A percentile compares a stretch with the other conserved stretches of the same genome.
Evolutionary conservation across 2,888 invertebrate species (phyloP).

Genomic region (Leuctra nigra): DNA sequence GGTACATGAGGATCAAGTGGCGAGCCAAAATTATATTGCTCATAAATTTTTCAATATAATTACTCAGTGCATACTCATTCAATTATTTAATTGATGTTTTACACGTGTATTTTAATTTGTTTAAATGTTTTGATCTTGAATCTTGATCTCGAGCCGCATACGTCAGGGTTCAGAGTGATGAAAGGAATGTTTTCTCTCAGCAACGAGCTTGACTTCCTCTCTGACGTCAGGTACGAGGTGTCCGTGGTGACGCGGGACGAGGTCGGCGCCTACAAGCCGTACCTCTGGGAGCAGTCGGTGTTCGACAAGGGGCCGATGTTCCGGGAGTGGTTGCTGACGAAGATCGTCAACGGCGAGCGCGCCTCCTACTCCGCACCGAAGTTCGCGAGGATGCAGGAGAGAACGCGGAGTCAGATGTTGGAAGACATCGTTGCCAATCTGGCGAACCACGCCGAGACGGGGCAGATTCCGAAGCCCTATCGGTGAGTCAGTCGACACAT

Average conservation of each 20-base stretch:
- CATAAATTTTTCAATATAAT: no score
- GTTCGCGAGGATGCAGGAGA: slow-evolving; percentile 90
- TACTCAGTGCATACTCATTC: no score
- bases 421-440: slow-evolving; percentile 91
- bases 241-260: slow-evolving; percentile 91
- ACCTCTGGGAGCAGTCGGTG: slow-evolving; percentile 90
- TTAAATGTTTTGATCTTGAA: no score
- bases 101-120: no score
- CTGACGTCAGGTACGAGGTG: slow-evolving; percentile 41
- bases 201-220: no score
- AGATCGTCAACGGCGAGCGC: slow-evolving; percentile 89
- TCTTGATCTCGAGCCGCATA: no score
- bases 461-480: slow-evolving; percentile 92
- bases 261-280: slow-evolving; percentile 92
- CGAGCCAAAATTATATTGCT: no score
- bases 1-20: no score
- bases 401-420: slow-evolving; percentile 88
- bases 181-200: no score
- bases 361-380: slow-evolving; percentile 93
- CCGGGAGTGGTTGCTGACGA: slow-evolving; percentile 88
- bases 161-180: no score
- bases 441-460: slow-evolving; percentile 90
- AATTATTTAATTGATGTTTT: no score
- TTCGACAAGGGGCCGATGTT: slow-evolving; percentile 94
- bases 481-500: no score